phyloP scores from a whole-genome alignment of 2,797 vertebrate species.

The Danio jaintianensis region DNA sequence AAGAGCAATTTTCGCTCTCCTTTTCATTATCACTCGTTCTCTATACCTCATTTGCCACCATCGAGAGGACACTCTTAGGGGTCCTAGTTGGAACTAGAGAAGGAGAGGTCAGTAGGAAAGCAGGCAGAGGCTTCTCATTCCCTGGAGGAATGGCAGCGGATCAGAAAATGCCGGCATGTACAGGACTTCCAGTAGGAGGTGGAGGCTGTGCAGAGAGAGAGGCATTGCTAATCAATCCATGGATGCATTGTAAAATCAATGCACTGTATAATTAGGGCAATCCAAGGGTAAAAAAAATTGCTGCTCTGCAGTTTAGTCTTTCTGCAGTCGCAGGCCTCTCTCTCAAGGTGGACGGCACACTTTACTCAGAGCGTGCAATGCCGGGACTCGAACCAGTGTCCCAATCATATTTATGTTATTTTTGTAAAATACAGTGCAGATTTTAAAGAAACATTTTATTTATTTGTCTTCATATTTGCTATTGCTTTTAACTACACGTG shows the following conservation, averaged over 20 bases:
- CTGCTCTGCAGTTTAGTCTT: conserved; percentile 72
- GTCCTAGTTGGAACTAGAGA: conserved; percentile 8
- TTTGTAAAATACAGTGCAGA: no score
- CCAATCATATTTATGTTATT: no score
- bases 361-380: conserved; percentile 8
- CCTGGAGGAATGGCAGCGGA: conserved; percentile 73
- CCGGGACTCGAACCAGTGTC: no score
- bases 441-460: no score
- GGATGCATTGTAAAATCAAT: conserved; percentile 95
- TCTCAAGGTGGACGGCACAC: conserved; percentile 47
- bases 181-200: conserved; percentile 75
- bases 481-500: no score
- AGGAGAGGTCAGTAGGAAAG: conserved; percentile 57
- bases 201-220: conserved; percentile 72
- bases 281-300: conserved; percentile 87
- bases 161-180: conserved; percentile 76
- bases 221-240: conserved; percentile 89
- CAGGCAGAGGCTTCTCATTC: conserved; percentile 72
- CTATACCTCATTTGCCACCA: conserved; percentile 20
- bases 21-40: conserved; percentile 36
- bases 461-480: no score
- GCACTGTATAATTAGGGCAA: conserved; percentile 94
- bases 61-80: conserved; percentile 11
- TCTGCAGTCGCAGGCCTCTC: conserved; percentile 70
- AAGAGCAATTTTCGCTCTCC: conserved; percentile 38